Conservation (phyloP, 2,888 invertebrate species). For the Rugalucina vietnamica region DNA sequence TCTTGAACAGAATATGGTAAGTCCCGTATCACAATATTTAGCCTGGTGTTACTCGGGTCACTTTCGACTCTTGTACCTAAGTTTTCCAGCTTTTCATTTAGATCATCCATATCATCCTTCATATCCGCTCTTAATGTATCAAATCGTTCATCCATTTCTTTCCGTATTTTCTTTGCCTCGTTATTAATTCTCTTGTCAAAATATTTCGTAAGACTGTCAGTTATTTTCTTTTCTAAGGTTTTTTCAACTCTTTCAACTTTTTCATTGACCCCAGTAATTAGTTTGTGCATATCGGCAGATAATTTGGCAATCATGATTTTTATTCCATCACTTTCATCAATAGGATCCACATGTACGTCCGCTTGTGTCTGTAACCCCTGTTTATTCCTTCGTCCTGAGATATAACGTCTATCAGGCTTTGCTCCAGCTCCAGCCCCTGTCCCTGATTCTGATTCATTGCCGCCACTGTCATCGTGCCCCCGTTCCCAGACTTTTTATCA, state of each 20-base stretch:
- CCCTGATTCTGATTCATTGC: background rate
- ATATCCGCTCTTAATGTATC: background rate
- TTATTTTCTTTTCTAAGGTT: background rate
- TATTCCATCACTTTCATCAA: background rate
- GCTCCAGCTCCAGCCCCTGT: background rate
- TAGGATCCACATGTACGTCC: background rate
- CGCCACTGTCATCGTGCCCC: no score
- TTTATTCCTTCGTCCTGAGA: background rate
- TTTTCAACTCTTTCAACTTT: background rate
- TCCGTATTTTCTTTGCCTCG: background rate
- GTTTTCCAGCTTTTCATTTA: background rate
- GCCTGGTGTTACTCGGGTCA: background rate
- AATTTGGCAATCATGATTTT: background rate
- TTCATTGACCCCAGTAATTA: background rate
- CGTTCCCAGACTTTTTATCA: no score
- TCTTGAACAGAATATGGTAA: background rate
- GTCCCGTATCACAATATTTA: background rate
- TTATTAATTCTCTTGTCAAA: slow-evolving; percentile 9
- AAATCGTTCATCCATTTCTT: slow-evolving; percentile 4
- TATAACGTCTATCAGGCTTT: background rate
- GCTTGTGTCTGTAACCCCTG: background rate
- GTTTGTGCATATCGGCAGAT: background rate
- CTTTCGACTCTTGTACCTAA: background rate
- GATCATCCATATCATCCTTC: background rate
- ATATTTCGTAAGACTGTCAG: slow-evolving; percentile 1